Conservation (phyloP, 2,113 vertebrate genomes). For the Argyrosomus japonicus region DNA sequence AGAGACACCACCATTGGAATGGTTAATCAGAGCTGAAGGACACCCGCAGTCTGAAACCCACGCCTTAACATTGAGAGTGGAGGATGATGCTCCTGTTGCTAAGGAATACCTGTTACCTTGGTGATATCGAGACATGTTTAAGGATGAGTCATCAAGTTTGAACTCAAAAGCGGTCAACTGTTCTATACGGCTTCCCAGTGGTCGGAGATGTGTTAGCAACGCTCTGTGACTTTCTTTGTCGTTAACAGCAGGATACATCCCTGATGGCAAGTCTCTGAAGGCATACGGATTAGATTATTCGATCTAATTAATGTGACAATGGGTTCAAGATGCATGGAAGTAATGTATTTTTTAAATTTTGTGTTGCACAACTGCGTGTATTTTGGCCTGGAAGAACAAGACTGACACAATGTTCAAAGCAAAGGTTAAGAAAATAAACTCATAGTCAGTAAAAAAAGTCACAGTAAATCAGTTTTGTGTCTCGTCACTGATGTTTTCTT, state of each 20-base stretch:
- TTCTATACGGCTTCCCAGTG: slow-evolving; percentile 3
- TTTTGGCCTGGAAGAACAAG: background rate
- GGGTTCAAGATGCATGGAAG: background rate
- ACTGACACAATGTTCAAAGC: background rate
- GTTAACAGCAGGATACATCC: slow-evolving; percentile 11
- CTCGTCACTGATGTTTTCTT: background rate
- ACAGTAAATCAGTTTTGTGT: background rate
- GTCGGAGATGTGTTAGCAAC: slow-evolving; percentile 13
- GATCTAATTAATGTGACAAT: background rate
- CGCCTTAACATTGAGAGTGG: slow-evolving; percentile 51
- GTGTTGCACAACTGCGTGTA: too few relatives aligned
- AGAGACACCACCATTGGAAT: slow-evolving; percentile 41
- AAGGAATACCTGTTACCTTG: slow-evolving; percentile 80
- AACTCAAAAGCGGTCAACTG: slow-evolving; percentile 46
- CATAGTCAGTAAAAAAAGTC: background rate
- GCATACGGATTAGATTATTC: background rate
- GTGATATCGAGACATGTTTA: slow-evolving; percentile 68
- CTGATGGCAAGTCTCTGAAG: slow-evolving; percentile 13
- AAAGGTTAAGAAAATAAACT: background rate
- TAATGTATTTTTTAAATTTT: background rate
- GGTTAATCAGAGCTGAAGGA: slow-evolving; percentile 63
- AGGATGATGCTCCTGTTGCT: slow-evolving; percentile 76
- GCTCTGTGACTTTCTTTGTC: slow-evolving; percentile 34
- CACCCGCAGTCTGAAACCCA: slow-evolving; percentile 60
- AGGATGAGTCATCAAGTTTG: slow-evolving; percentile 74